Evolutionary conservation across 2,113 vertebrate species (phyloP).

Genomic region (Mastomys coucha): DNA sequence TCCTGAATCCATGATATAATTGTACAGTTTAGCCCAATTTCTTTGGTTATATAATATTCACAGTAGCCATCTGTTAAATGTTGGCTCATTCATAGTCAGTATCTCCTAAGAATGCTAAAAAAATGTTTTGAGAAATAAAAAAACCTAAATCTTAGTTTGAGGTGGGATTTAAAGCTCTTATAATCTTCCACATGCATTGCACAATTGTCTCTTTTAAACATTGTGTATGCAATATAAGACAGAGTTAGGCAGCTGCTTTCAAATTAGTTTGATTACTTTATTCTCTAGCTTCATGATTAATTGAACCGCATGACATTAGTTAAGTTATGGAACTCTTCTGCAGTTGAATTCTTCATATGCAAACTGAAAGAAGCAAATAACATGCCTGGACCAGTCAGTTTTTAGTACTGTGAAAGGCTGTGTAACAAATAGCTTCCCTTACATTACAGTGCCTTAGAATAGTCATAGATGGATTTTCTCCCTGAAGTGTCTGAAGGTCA

Average conservation of each 20-base stretch:
- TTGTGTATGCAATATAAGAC: background rate
- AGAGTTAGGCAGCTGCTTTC: background rate
- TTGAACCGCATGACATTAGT: background rate
- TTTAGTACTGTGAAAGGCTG: background rate
- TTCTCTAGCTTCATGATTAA: constrained; percentile 16
- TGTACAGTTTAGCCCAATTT: constrained; percentile 5
- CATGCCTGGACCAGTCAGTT: background rate
- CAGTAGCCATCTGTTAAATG: constrained; percentile 21
- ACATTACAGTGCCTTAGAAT: constrained; percentile 10
- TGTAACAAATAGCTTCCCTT: background rate
- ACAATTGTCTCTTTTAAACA: background rate
- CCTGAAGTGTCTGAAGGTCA: background rate
- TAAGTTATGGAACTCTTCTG: constrained; percentile 6
- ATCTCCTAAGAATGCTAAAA: background rate
- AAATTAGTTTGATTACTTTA: background rate
- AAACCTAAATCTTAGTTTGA: background rate
- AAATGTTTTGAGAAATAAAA: background rate
- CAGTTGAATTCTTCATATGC: constrained; percentile 5
- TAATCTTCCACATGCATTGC: background rate
- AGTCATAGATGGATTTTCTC: background rate
- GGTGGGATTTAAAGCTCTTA: background rate
- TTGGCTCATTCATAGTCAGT: background rate
- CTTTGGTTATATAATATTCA: constrained; percentile 34
- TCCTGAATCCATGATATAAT: constrained; percentile 11
- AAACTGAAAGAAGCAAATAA: constrained; percentile 19